These are phyloP conservation scores for Ectemnius lituratus DNA, from an alignment of 2,888 invertebrate species.

Conservation along the genomic window DNA sequence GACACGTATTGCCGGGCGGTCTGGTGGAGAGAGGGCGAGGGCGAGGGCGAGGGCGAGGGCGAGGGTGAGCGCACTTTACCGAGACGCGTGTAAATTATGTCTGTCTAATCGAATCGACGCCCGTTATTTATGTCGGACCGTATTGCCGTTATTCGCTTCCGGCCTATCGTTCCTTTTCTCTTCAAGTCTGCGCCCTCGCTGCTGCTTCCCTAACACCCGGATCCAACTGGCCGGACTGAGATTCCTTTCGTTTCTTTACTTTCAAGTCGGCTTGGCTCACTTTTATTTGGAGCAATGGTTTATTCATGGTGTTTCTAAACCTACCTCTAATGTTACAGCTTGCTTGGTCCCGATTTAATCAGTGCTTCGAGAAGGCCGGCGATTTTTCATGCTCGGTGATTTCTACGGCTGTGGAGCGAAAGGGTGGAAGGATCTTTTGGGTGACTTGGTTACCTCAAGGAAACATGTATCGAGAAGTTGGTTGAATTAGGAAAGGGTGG, in stretches of 20 bases:
- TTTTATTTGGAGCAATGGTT: too few species aligned
- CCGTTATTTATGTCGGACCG: conserved; percentile 71
- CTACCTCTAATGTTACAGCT: too few species aligned
- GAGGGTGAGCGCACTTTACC: conserved; percentile 35
- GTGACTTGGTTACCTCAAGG: too few species aligned
- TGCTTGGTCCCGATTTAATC: too few species aligned
- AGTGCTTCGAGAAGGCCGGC: too few species aligned
- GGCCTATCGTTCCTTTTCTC: conserved; percentile 15
- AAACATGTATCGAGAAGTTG: conserved; percentile 14
- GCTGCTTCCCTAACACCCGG: conserved; percentile 7
- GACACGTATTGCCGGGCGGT: too few species aligned
- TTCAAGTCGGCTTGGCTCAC: neutral
- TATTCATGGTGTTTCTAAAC: too few species aligned
- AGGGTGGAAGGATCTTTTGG: too few species aligned
- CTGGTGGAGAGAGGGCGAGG: neutral
- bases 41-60: conserved; percentile 12
- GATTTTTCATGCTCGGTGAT: too few species aligned
- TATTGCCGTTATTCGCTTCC: conserved; percentile 69
- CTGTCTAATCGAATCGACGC: conserved; percentile 73
- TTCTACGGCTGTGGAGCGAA: too few species aligned
- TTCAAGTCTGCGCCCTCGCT: neutral
- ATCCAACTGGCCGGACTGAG: conserved; percentile 22
- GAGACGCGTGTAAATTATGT: conserved; percentile 67
- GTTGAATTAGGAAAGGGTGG: conserved; percentile 3
- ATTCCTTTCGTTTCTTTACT: conserved; percentile 15